Evolutionary conservation across 1,140 invertebrate genomes (phyloP).

Genomic region (Penaeus chinensis): DNA sequence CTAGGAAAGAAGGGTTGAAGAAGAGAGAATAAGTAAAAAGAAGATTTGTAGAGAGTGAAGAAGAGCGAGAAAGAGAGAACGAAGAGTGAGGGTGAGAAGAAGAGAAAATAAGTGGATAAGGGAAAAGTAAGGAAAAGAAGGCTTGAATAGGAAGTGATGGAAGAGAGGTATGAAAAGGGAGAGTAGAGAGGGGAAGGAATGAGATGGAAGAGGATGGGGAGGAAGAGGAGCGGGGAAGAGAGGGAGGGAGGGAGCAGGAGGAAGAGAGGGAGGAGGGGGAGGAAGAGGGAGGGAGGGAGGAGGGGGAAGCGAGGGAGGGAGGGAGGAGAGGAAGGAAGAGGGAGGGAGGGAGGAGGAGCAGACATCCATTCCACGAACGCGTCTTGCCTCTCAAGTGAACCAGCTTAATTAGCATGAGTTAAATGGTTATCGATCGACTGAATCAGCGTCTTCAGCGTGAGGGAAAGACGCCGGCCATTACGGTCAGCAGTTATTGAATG

Average conservation of each 20-base stretch:
- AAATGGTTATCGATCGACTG: slow-evolving; percentile 59
- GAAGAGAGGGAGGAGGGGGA: neutral
- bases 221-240: neutral
- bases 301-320: neutral
- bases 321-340: neutral
- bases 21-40: too few species aligned
- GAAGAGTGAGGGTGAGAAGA: too few species aligned
- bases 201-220: neutral
- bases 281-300: neutral
- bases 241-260: slow-evolving; percentile 24
- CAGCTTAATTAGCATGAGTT: slow-evolving; percentile 60
- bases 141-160: neutral
- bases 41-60: too few species aligned
- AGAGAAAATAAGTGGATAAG: neutral
- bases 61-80: too few species aligned
- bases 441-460: slow-evolving; percentile 42
- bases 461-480: neutral
- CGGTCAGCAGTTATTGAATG: too few species aligned
- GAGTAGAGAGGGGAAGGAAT: neutral
- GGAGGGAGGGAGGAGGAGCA: slow-evolving; percentile 1
- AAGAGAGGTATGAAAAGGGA: too few species aligned
- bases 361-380: slow-evolving; percentile 53
- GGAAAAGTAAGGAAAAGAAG: neutral
- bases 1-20: too few species aligned
- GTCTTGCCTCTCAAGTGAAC: slow-evolving; percentile 55